These are phyloP conservation scores for Desoria tigrina DNA, from an alignment of 2,888 invertebrate species.

Conservation along the genomic window DNA sequence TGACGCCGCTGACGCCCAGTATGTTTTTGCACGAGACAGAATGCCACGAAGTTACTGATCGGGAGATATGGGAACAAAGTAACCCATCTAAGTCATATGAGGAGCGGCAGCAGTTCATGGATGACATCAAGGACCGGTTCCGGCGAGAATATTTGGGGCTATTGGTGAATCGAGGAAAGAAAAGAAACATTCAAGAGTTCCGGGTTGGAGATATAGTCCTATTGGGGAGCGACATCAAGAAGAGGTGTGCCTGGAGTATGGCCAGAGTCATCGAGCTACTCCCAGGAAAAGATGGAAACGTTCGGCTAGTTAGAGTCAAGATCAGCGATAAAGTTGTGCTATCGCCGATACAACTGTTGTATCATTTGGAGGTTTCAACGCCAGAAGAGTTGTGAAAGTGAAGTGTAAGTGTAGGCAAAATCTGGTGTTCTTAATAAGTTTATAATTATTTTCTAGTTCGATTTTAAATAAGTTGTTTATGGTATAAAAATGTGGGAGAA, in stretches of 20 bases:
- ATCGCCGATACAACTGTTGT: no score
- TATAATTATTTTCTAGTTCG: no score
- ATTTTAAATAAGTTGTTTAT: no score
- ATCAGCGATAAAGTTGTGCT: no score
- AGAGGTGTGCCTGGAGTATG: slow-evolving; percentile 3
- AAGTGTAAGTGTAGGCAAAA: no score
- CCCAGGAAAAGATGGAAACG: slow-evolving; percentile 9
- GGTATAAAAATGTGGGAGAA: no score
- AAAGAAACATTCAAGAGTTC: no score
- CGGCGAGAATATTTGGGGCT: background rate
- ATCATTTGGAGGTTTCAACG: no score
- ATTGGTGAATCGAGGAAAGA: background rate
- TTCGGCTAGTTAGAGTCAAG: slow-evolving; percentile 3
- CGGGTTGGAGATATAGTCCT: slow-evolving; percentile 4
- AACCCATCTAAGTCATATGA: background rate
- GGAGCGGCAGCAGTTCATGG: background rate
- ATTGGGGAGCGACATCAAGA: background rate
- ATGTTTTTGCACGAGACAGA: slow-evolving; percentile 19
- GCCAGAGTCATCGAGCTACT: slow-evolving; percentile 5
- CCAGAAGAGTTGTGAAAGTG: no score
- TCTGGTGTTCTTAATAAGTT: no score
- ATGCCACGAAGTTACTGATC: no score
- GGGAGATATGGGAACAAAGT: background rate
- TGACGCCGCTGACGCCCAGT: slow-evolving; percentile 25
- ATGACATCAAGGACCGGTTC: background rate